phyloP scores from a whole-genome alignment of 2,797 vertebrate genomes.

The Rhabdomys pumilio region DNA sequence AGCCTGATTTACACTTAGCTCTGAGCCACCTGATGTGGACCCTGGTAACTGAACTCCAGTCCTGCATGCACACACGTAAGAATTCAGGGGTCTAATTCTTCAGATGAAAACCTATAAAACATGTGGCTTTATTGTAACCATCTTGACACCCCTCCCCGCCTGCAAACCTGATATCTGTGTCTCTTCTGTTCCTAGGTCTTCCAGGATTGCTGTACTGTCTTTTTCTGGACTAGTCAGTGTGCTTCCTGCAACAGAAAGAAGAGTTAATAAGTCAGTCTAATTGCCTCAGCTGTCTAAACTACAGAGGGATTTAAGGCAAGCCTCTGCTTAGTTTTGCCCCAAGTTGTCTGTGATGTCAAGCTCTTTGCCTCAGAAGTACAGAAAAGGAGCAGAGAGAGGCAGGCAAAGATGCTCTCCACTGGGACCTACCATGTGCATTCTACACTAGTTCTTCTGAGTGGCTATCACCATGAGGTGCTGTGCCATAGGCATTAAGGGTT shows the following conservation, averaged over 20 bases:
- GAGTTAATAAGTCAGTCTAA: not conserved
- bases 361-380: no score
- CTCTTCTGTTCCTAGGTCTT: not conserved
- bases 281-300: not conserved
- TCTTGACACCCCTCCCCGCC: not conserved
- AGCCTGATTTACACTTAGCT: not conserved
- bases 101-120: not conserved
- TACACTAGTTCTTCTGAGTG: no score
- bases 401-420: not conserved
- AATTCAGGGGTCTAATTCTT: not conserved
- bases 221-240: not conserved
- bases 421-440: not conserved
- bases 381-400: no score
- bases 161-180: not conserved
- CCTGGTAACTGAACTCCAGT: not conserved
- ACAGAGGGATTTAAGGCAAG: not conserved
- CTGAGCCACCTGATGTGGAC: not conserved
- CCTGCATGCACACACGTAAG: no score
- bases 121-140: no score
- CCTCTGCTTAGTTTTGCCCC: not conserved
- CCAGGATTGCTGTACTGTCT: not conserved
- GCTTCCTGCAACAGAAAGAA: not conserved
- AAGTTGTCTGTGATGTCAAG: not conserved
- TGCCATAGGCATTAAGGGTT: no score
- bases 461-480: no score